A percentile compares a stretch with the other conserved stretches of the same genome.
These are phyloP conservation scores for Xenentodon cancila DNA, from an alignment of 2,797 vertebrate species.

Conservation along the genomic window DNA sequence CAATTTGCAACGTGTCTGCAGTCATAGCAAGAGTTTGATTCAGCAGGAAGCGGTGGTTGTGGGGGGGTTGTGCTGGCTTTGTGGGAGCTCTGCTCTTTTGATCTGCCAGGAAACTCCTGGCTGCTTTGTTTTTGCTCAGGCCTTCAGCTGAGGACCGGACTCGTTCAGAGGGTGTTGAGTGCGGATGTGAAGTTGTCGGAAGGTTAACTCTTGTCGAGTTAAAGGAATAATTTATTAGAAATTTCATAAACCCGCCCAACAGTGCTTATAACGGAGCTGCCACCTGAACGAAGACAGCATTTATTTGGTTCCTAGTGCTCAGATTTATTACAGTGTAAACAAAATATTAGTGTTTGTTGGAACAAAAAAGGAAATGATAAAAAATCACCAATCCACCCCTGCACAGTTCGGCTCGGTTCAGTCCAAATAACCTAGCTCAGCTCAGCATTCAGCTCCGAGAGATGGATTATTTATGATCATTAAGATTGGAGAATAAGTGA, in stretches of 20 bases:
- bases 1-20: too few species aligned
- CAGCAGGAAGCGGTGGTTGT: neutral
- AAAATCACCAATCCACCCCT: neutral
- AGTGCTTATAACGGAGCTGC: neutral
- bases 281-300: neutral
- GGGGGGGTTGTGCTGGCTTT: neutral
- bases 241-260: neutral
- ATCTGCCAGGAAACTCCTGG: neutral
- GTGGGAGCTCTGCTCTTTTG: too few species aligned
- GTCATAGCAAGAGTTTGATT: too few species aligned
- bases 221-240: neutral
- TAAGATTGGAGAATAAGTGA: constrained; percentile 21
- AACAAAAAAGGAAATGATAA: neutral
- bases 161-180: neutral
- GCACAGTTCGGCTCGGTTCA: constrained; percentile 7
- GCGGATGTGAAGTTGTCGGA: neutral
- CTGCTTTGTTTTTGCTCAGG: too few species aligned
- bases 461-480: constrained; percentile 32
- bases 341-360: neutral
- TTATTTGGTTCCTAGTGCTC: neutral
- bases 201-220: neutral
- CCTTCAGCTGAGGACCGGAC: neutral
- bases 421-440: constrained; percentile 20
- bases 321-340: neutral
- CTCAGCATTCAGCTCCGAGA: constrained; percentile 34